These are phyloP conservation scores for Nowickia ferox DNA, from an alignment of 2,888 invertebrate genomes.

Conservation along the genomic window DNA sequence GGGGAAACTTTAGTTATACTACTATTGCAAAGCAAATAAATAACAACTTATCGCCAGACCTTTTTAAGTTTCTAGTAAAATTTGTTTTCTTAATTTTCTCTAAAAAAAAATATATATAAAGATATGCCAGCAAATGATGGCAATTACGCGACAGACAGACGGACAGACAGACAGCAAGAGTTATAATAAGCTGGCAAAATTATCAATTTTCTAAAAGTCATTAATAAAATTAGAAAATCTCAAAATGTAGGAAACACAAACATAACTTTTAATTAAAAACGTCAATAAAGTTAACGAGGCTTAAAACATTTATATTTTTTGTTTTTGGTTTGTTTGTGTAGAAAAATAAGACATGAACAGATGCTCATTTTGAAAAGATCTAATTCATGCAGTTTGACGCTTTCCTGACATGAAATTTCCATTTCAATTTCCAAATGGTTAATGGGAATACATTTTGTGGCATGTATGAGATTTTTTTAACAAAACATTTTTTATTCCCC, in stretches of 20 bases:
- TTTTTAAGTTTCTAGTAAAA: background rate
- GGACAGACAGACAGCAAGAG: background rate
- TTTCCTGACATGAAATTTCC: background rate
- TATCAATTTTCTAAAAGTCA: constrained; percentile 12
- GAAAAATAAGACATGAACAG: background rate
- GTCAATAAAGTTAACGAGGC: constrained; percentile 36
- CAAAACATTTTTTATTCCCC: too few species aligned
- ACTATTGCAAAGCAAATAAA: constrained; percentile 3
- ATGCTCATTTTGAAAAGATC: background rate
- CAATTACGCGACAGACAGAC: background rate
- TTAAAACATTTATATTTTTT: background rate
- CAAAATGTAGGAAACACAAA: background rate
- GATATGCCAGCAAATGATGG: background rate
- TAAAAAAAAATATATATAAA: background rate
- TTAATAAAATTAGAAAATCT: constrained; percentile 37
- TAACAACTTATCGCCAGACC: background rate
- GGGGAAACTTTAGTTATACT: background rate
- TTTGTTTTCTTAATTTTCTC: background rate
- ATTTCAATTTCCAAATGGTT: background rate
- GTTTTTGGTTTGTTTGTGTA: background rate
- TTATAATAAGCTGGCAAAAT: constrained; percentile 22
- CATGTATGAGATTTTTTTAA: too few species aligned
- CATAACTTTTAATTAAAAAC: constrained; percentile 55
- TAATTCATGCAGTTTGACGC: background rate
- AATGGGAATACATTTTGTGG: too few species aligned